Base-by-base conservation (phyloP, 1,140 invertebrate species). In the Heterodera schachtii region DNA sequence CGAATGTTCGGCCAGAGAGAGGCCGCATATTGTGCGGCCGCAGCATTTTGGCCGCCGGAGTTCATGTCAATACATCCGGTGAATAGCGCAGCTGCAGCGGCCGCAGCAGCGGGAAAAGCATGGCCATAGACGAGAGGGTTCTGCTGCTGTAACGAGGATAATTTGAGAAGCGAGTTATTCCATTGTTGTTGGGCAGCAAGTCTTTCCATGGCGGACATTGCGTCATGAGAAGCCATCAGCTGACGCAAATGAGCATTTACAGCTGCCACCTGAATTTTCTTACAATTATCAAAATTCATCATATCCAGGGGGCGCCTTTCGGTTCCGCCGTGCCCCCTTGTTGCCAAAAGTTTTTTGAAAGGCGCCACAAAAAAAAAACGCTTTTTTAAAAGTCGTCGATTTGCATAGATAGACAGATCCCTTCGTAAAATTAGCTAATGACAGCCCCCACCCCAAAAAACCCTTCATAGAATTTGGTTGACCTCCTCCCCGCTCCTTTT, bases 71-170 rank as follows among this genome's bases (percentile, higher is more conserved):
- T 79, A 43, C 9, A 81, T 3, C 76, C 70, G 44, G 79, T 60
- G n/a, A 76, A 82, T 8, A 81, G 67, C 19, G 81, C 81, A 47
- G 81, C 81, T 8, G 79, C 81, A 11, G 81, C 81, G 44, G 80
- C 81, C 9, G 81, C 81, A 3, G 81, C 81, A 11, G 81, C 80
- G 31, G 71, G 79, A 82, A 82, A 82, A 1, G 76, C 81, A 73
- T 78, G 70, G n/a, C 79, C 79, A 73, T 82, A 78, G 3, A 78
- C 70, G 66, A 78, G 77, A 5, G 77, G 77, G 16, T 78, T 78
- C 64, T 78, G 77, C 11, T 78, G 77, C 70, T 78, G 77, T 49
- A 78, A 69, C 5, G 77, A 78, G 47, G 66, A 69, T 49, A 78
- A 49, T 9, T 78, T 78, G 47, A 78, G 60, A 52, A 78, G 70